Percentiles rank a stretch among this genome's conserved stretches.
Conservation (phyloP, 35 echinoderm and acorn worm species). For the Strongylocentrotus purpuratus region DNA sequence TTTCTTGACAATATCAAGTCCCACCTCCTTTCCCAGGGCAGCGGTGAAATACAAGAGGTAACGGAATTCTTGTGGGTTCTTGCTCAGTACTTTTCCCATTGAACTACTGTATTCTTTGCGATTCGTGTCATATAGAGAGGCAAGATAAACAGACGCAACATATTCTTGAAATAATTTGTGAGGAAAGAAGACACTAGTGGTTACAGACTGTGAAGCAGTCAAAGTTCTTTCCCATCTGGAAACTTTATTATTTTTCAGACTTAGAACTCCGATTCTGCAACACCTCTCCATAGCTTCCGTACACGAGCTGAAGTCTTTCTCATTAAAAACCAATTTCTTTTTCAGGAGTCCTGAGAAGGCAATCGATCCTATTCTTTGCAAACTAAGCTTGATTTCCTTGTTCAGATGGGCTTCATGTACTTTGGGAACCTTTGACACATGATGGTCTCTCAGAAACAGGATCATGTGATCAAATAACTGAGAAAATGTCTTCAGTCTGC, state of each 20-base stretch:
- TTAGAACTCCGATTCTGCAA: not conserved
- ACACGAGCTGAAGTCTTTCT: not conserved
- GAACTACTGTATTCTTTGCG: not conserved
- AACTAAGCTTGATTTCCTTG: not conserved
- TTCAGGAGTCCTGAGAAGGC: not conserved
- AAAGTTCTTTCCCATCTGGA: not conserved
- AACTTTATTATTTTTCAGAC: not conserved
- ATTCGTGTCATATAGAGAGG: not conserved
- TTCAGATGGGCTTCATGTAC: not conserved
- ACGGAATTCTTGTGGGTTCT: not conserved
- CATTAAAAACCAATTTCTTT: not conserved
- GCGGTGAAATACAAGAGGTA: not conserved
- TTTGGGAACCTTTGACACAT: not conserved
- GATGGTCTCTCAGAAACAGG: not conserved
- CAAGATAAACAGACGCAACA: not conserved
- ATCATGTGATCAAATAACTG: not conserved
- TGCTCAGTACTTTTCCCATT: not conserved
- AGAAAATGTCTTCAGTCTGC: not conserved
- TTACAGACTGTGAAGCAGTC: not conserved
- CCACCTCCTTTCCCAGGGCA: not conserved
- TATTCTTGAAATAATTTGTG: slow-evolving; percentile 20
- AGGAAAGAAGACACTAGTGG: not conserved
- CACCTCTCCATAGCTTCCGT: not conserved
- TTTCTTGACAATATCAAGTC: not conserved
- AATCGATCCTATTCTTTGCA: not conserved